These are phyloP conservation scores for Enteromius trimaculatus DNA, from an alignment of 2,797 vertebrate genomes.

Conservation along the genomic window DNA sequence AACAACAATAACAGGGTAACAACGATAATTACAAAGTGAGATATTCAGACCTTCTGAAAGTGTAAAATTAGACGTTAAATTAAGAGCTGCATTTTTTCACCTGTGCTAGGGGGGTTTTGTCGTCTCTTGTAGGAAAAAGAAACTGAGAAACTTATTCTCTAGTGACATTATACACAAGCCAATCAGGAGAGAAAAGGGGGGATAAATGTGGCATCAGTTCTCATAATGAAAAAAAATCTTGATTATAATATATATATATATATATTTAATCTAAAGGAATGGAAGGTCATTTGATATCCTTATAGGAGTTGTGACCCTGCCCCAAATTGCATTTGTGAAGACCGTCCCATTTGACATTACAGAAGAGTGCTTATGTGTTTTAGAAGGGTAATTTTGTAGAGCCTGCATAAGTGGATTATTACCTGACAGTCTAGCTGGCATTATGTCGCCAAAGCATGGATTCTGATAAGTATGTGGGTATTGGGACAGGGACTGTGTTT, in stretches of 20 bases:
- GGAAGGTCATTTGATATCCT: constrained; percentile 37
- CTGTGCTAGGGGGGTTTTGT: constrained; percentile 45
- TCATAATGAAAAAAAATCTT: neutral
- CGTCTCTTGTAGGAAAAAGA: constrained; percentile 39
- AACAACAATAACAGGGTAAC: constrained; percentile 77
- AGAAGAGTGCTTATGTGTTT: neutral
- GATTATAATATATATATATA: constrained; percentile 18
- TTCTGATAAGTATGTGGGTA: neutral
- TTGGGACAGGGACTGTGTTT: neutral
- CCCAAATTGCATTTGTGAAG: constrained; percentile 2
- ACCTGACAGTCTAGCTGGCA: neutral
- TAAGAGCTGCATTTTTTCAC: constrained; percentile 67
- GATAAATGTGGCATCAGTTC: constrained; percentile 5
- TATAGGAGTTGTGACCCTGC: constrained; percentile 44
- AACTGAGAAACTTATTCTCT: constrained; percentile 49
- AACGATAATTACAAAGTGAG: constrained; percentile 71
- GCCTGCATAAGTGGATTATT: neutral
- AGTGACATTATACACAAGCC: constrained; percentile 59
- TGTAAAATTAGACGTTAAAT: constrained; percentile 77
- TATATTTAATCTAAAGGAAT: constrained; percentile 26
- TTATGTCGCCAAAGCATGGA: neutral
- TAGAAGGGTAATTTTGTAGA: neutral
- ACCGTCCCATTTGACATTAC: neutral
- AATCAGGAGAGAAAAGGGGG: constrained; percentile 73
- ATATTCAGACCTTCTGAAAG: constrained; percentile 63